Evolutionary conservation across 2,797 vertebrate genomes (phyloP).

Genomic region (Neoniphon sammara): DNA sequence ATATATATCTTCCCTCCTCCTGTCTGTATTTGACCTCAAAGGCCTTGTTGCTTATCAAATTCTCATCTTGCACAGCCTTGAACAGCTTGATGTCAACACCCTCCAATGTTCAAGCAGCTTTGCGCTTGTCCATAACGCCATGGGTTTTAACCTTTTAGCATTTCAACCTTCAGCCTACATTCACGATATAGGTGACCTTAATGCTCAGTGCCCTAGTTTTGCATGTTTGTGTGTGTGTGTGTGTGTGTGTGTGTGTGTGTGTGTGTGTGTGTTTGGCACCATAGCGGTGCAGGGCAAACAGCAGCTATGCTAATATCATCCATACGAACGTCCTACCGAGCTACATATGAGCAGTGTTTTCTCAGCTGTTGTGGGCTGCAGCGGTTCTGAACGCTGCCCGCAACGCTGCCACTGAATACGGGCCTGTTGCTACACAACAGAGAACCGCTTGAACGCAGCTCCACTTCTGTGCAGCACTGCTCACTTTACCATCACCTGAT

Average conservation of each 20-base stretch:
- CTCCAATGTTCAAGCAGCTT: background rate
- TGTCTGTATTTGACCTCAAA: background rate
- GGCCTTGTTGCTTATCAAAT: background rate
- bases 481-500: too few species aligned
- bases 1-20: background rate
- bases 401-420: too few species aligned
- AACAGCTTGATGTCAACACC: background rate
- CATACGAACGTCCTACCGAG: too few species aligned
- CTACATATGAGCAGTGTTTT: too few species aligned
- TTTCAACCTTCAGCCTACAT: slow-evolving; percentile 49
- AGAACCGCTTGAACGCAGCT: too few species aligned
- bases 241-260: slow-evolving; percentile 12
- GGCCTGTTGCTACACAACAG: too few species aligned
- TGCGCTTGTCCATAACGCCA: background rate
- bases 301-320: too few species aligned
- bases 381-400: too few species aligned
- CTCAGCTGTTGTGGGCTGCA: too few species aligned
- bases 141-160: slow-evolving; percentile 51
- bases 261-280: slow-evolving; percentile 27
- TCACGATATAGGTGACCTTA: slow-evolving; percentile 54
- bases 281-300: slow-evolving; percentile 39
- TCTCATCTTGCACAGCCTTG: background rate
- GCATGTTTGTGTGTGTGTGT: slow-evolving; percentile 6
- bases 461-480: too few species aligned
- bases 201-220: slow-evolving; percentile 56